These are phyloP conservation scores for Pipistrellus pygmaeus DNA, from an alignment of 2,797 vertebrate genomes.

Conservation along the genomic window DNA sequence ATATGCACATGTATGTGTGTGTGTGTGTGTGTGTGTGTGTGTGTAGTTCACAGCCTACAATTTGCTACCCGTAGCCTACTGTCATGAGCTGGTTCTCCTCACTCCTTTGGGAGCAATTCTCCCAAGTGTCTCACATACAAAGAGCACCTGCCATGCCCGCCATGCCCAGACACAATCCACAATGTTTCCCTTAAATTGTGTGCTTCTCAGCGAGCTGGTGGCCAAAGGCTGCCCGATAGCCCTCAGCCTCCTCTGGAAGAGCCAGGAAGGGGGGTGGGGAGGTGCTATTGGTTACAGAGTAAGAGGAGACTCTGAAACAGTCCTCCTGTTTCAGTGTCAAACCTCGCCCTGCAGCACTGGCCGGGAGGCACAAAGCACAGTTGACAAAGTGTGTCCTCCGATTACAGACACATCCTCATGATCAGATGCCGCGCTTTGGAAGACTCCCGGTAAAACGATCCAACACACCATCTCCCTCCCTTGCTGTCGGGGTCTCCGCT, in stretches of 20 bases:
- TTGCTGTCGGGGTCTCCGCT: neutral
- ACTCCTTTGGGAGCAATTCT: neutral
- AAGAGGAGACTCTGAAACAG: neutral
- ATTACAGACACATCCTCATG: neutral
- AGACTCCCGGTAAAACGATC: neutral
- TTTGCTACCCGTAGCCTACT: neutral
- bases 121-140: neutral
- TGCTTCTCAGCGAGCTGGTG: neutral
- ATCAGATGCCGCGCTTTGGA: neutral
- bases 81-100: neutral
- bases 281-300: neutral
- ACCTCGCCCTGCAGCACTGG: neutral
- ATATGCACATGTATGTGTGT: no score
- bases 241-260: neutral
- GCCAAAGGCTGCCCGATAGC: neutral
- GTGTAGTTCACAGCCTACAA: neutral
- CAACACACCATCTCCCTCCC: neutral
- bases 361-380: neutral
- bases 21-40: no score
- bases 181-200: neutral
- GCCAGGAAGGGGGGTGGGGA: neutral
- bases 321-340: neutral
- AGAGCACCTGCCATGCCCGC: neutral
- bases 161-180: neutral
- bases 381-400: neutral